phyloP scores from a whole-genome alignment of 2,797 vertebrate genomes.

The Crocodylus rhombifer region DNA sequence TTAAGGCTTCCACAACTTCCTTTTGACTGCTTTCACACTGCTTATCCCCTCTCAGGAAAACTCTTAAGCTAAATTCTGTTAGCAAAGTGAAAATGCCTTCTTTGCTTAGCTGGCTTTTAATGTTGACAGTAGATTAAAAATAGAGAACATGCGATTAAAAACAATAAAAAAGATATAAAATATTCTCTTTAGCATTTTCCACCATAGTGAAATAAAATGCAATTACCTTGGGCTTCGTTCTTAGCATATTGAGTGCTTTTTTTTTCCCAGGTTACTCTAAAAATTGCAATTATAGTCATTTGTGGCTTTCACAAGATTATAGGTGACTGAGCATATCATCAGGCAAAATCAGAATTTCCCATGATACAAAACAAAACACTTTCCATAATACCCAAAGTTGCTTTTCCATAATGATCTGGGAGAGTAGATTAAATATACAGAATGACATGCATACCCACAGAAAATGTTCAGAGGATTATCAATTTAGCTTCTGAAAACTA shows the following conservation, averaged over 20 bases:
- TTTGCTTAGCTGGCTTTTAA: slow-evolving; percentile 45
- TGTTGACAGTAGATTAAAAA: slow-evolving; percentile 37
- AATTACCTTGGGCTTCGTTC: slow-evolving; percentile 43
- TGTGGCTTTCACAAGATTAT: slow-evolving; percentile 31
- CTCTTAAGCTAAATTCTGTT: neutral
- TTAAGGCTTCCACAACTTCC: neutral
- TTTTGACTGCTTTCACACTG: neutral
- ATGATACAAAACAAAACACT: slow-evolving; percentile 50
- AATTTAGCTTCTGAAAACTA: slow-evolving; percentile 42
- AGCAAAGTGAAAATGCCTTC: slow-evolving; percentile 27
- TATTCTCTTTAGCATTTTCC: slow-evolving; percentile 27
- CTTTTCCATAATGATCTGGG: slow-evolving; percentile 22
- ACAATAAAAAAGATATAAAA: neutral
- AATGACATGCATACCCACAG: slow-evolving; percentile 5
- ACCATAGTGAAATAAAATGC: slow-evolving; percentile 41
- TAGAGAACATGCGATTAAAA: slow-evolving; percentile 29
- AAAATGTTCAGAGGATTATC: slow-evolving; percentile 43
- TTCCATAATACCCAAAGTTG: slow-evolving; percentile 12
- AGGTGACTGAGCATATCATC: slow-evolving; percentile 55
- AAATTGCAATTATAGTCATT: slow-evolving; percentile 56
- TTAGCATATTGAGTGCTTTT: slow-evolving; percentile 26
- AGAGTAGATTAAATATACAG: slow-evolving; percentile 44
- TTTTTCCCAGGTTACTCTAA: slow-evolving; percentile 42
- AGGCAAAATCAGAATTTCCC: slow-evolving; percentile 53
- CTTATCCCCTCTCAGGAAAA: neutral